Percentiles rank a stretch among this genome's conserved stretches.
Conservation (phyloP, 2,888 invertebrate species). For the Lasioglossum vierecki region DNA sequence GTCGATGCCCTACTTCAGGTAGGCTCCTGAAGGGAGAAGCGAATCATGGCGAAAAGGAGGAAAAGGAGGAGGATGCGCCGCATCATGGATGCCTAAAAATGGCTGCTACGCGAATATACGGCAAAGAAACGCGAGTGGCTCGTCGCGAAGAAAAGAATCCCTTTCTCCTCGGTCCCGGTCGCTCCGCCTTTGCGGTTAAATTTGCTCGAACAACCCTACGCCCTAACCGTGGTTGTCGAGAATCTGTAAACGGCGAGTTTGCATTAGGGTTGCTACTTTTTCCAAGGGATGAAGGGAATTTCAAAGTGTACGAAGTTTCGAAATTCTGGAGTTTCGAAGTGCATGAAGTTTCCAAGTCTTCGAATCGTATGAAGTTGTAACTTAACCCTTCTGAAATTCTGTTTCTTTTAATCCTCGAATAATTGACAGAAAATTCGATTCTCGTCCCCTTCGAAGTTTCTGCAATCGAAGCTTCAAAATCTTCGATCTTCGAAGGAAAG, state of each 20-base stretch:
- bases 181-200: constrained; percentile 79
- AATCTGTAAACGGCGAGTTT: background rate
- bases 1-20: background rate
- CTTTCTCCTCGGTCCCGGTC: constrained; percentile 60
- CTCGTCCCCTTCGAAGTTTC: no score
- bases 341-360: no score
- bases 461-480: no score
- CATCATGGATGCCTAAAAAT: constrained; percentile 75
- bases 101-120: constrained; percentile 67
- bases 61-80: constrained; percentile 35
- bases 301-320: no score
- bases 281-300: no score
- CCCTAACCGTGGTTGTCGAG: background rate
- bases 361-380: no score
- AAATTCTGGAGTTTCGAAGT: no score
- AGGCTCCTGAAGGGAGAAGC: background rate
- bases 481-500: no score
- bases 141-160: constrained; percentile 67
- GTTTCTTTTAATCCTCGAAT: no score
- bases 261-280: no score
- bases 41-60: background rate
- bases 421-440: no score
- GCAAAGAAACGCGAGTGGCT: constrained; percentile 68
- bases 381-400: no score
- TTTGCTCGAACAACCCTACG: constrained; percentile 30